phyloP scores from a whole-genome alignment of 2,888 invertebrate species.

The Parelbella ahira region DNA sequence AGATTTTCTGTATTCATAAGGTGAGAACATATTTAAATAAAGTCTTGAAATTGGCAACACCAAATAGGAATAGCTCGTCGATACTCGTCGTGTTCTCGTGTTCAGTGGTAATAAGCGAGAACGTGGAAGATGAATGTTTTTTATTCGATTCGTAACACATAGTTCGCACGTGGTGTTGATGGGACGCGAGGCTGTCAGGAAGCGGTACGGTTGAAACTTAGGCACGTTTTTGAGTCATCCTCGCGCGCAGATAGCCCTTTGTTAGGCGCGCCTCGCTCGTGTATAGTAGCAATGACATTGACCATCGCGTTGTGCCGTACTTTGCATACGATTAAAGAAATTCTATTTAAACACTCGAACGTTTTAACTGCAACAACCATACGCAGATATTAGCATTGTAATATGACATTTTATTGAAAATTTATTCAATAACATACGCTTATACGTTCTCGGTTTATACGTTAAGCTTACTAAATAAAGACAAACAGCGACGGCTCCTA shows the following conservation, averaged over 20 bases:
- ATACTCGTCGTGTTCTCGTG: too few species aligned
- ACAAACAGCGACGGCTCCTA: conserved; percentile 47
- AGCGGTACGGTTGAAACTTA: conserved; percentile 37
- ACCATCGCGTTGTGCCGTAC: conserved; percentile 41
- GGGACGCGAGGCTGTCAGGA: conserved; percentile 30
- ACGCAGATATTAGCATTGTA: conserved; percentile 41
- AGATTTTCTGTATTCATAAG: too few species aligned
- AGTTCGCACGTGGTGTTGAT: conserved; percentile 32
- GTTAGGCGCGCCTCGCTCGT: conserved; percentile 34
- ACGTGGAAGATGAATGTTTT: conserved; percentile 1
- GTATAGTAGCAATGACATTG: conserved; percentile 55
- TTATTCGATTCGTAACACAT: conserved; percentile 15
- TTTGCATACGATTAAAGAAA: conserved; percentile 38
- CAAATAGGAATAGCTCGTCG: too few species aligned
- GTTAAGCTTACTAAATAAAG: conserved; percentile 53
- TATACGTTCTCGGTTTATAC: conserved; percentile 41
- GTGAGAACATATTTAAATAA: too few species aligned
- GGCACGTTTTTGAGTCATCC: conserved; percentile 44
- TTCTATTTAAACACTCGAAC: conserved; percentile 37
- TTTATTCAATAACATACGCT: conserved; percentile 48
- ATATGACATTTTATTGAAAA: conserved; percentile 52
- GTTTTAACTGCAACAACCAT: conserved; percentile 29
- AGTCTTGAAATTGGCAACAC: too few species aligned
- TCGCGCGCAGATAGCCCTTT: conserved; percentile 43
- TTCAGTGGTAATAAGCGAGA: too few species aligned